A percentile compares a stretch with the other conserved stretches of the same genome.
Conservation (phyloP, 2,888 invertebrate species). For the Ptychoptera albimana region DNA sequence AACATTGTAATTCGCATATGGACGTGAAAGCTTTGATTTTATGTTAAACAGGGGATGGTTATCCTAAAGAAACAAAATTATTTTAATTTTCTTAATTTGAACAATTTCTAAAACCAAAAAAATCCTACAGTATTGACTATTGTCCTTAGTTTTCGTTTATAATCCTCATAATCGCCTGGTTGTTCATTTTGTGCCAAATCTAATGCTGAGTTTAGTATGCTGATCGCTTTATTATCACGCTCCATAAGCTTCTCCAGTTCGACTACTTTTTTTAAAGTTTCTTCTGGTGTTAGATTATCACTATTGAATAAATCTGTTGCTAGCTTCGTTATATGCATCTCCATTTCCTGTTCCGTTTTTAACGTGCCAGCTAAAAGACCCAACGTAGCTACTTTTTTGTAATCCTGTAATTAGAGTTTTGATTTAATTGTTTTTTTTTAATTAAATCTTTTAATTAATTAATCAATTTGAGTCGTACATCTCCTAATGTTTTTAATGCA, state of each 20-base stretch:
- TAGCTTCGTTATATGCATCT: constrained; percentile 18
- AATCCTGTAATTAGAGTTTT: too few species aligned
- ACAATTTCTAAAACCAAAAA: not conserved
- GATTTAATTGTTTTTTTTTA: too few species aligned
- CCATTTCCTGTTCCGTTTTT: constrained; percentile 23
- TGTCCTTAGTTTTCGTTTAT: constrained; percentile 6
- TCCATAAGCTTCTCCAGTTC: constrained; percentile 21
- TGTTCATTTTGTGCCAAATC: constrained; percentile 18
- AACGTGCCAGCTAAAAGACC: constrained; percentile 25
- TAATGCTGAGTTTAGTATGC: constrained; percentile 21
- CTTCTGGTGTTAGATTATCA: constrained; percentile 13
- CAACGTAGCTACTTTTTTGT: constrained; percentile 14
- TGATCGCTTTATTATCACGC: constrained; percentile 22
- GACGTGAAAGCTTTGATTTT: constrained; percentile 2
- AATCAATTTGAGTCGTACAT: too few species aligned
- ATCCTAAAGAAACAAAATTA: not conserved
- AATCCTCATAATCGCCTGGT: constrained; percentile 15
- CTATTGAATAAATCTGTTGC: constrained; percentile 20
- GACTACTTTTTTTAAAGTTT: constrained; percentile 17
- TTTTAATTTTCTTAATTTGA: too few species aligned
- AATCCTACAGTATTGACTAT: not conserved
- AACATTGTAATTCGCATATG: not conserved
- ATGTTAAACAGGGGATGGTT: constrained; percentile 2
- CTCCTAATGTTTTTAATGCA: too few species aligned
- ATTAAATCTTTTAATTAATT: too few species aligned